phyloP scores from a whole-genome alignment of 2,113 vertebrate genomes.

The Dipodomys stephensi region DNA sequence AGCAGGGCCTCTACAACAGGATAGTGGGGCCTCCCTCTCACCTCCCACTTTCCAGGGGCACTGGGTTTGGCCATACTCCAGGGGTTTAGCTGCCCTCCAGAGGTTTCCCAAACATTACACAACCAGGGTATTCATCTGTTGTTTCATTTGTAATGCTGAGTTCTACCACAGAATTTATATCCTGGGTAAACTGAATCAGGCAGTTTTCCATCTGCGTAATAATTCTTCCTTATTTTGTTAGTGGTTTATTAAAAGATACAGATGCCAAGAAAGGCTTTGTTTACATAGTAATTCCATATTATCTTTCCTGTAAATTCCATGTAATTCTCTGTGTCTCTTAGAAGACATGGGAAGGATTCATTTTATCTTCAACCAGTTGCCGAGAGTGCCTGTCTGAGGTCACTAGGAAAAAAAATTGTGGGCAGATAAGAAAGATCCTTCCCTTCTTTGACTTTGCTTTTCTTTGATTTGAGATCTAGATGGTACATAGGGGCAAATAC shows the following conservation, averaged over 20 bases:
- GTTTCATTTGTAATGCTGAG: conserved; percentile 64
- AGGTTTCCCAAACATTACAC: conserved; percentile 70
- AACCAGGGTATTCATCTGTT: conserved; percentile 55
- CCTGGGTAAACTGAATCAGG: conserved; percentile 52
- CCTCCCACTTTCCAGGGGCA: not conserved
- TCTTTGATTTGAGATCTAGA: not conserved
- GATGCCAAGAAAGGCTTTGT: conserved; percentile 79
- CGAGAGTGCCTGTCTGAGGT: conserved; percentile 44
- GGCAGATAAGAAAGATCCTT: conserved; percentile 8
- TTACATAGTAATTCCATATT: conserved; percentile 79
- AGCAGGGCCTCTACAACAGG: not conserved
- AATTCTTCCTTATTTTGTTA: conserved; percentile 66
- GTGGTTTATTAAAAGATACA: conserved; percentile 64
- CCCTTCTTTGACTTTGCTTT: conserved; percentile 15
- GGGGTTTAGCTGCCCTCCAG: conserved; percentile 70
- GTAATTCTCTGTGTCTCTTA: conserved; percentile 78
- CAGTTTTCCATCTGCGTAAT: conserved; percentile 66
- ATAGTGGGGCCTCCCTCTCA: conserved; percentile 25
- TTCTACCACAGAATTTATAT: conserved; percentile 64
- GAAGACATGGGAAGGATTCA: conserved; percentile 43
- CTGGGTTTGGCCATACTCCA: conserved; percentile 44
- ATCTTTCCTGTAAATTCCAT: conserved; percentile 83
- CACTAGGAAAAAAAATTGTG: conserved; percentile 39
- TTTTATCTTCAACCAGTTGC: conserved; percentile 58
- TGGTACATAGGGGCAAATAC: not conserved